These are phyloP conservation scores for Tricholaema leucomelas DNA, from an alignment of 2,113 vertebrate genomes.

Conservation along the genomic window DNA sequence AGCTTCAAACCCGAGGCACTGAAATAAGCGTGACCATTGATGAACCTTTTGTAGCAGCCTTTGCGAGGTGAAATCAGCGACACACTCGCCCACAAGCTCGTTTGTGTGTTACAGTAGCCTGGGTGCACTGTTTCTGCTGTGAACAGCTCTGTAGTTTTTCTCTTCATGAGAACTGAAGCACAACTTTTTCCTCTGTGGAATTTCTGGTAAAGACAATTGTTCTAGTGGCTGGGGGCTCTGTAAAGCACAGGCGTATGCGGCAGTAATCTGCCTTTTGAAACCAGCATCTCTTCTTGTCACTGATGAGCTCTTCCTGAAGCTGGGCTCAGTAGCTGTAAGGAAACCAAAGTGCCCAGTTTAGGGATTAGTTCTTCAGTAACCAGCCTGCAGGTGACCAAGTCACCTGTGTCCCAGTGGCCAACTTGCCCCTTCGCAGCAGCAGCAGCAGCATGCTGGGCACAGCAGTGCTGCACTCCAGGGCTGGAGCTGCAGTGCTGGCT, in stretches of 20 bases:
- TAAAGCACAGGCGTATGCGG: background rate
- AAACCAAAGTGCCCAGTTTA: background rate
- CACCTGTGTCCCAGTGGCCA: background rate
- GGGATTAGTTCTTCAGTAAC: background rate
- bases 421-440: background rate
- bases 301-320: background rate
- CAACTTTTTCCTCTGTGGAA: conserved; percentile 54
- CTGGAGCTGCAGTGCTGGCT: background rate
- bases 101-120: background rate
- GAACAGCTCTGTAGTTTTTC: conserved; percentile 36
- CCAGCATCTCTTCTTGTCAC: background rate
- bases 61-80: background rate
- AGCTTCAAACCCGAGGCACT: background rate
- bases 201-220: conserved; percentile 36
- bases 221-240: conserved; percentile 35
- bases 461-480: background rate
- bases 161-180: conserved; percentile 48
- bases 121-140: conserved; percentile 13
- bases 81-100: background rate
- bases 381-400: background rate
- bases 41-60: background rate
- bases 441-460: background rate
- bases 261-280: conserved; percentile 50
- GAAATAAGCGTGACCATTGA: background rate
- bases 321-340: background rate